phyloP scores from a whole-genome alignment of 1,140 invertebrate genomes.

The Caenorhabditis brenneri region DNA sequence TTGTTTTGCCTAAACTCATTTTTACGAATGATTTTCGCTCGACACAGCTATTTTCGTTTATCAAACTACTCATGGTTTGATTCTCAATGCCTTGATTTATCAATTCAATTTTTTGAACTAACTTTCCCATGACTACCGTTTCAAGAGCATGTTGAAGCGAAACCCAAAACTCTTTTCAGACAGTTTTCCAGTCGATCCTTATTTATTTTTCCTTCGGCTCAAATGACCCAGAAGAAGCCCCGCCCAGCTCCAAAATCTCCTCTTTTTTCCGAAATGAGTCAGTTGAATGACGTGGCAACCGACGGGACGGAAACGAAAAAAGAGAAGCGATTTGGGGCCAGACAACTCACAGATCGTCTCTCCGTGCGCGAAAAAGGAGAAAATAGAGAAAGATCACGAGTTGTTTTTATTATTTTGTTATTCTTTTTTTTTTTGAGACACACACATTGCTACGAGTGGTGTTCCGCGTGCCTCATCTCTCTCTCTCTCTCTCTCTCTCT shows the following conservation, averaged over 20 bases:
- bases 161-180: too few species aligned
- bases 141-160: too few species aligned
- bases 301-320: background rate
- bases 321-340: background rate
- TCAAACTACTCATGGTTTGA: too few species aligned
- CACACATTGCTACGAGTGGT: background rate
- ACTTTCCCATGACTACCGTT: too few species aligned
- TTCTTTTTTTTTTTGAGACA: background rate
- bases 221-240: background rate
- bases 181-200: too few species aligned
- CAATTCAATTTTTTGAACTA: too few species aligned
- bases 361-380: background rate
- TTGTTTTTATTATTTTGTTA: conserved; percentile 42
- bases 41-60: too few species aligned
- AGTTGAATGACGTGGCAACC: conserved; percentile 7
- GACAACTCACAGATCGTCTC: background rate
- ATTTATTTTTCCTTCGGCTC: background rate
- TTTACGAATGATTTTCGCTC: too few species aligned
- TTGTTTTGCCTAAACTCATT: too few species aligned
- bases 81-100: too few species aligned
- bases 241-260: background rate
- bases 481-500: background rate
- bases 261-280: background rate
- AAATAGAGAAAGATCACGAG: background rate
- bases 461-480: conserved; percentile 9